phyloP scores from a whole-genome alignment of 2,888 invertebrate genomes.

The Tiliacea aurago region DNA sequence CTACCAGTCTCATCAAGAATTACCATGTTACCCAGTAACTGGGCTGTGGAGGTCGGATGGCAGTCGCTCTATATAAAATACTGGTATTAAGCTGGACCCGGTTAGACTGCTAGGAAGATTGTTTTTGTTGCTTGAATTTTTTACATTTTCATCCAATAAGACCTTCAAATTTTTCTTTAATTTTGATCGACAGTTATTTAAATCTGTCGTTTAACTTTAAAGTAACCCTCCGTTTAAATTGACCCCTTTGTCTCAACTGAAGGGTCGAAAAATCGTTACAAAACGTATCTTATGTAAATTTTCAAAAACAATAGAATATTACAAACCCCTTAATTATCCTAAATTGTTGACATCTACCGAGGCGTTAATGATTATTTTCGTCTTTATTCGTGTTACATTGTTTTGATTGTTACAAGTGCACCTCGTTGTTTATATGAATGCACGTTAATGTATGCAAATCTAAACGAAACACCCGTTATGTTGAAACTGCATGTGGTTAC shows the following conservation, averaged over 20 bases:
- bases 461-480: slow-evolving; percentile 71
- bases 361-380: slow-evolving; percentile 77
- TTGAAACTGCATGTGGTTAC: slow-evolving; percentile 70
- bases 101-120: too few species aligned
- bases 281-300: slow-evolving; percentile 70
- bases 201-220: slow-evolving; percentile 4
- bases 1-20: too few species aligned
- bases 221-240: slow-evolving; percentile 18
- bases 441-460: slow-evolving; percentile 79
- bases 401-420: slow-evolving; percentile 84
- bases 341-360: slow-evolving; percentile 74
- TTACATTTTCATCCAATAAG: too few species aligned
- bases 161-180: neutral
- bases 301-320: slow-evolving; percentile 70
- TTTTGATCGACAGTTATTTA: slow-evolving; percentile 13
- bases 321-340: slow-evolving; percentile 74
- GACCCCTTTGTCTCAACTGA: slow-evolving; percentile 54
- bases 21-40: too few species aligned
- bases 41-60: too few species aligned
- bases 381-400: slow-evolving; percentile 67
- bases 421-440: slow-evolving; percentile 60
- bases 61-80: too few species aligned
- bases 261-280: slow-evolving; percentile 58
- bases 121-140: too few species aligned
- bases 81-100: too few species aligned